Percentiles rank a stretch among this genome's conserved stretches.
These are phyloP conservation scores for Drosophila tristis DNA, from an alignment of 1,140 invertebrate genomes.

Conservation along the genomic window DNA sequence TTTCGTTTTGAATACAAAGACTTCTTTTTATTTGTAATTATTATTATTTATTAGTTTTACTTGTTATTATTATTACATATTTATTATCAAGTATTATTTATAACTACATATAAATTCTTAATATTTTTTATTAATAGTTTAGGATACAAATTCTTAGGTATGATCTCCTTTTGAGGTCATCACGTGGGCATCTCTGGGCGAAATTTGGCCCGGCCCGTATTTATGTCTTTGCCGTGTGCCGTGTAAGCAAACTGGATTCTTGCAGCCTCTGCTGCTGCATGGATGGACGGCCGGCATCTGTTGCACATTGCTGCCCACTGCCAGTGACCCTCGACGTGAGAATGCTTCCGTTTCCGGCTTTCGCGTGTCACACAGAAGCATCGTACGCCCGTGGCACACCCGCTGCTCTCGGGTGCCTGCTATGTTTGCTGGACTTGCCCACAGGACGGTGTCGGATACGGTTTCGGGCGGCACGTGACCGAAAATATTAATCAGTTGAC, in stretches of 20 bases:
- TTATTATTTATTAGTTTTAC: too few relatives aligned
- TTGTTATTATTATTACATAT: too few relatives aligned
- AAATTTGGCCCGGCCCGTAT: slow-evolving; percentile 13
- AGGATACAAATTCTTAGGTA: not conserved
- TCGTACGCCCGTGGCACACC: slow-evolving; percentile 31
- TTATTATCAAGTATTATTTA: too few relatives aligned
- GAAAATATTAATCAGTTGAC: slow-evolving; percentile 82
- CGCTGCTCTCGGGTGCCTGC: slow-evolving; percentile 39
- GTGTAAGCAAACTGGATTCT: slow-evolving; percentile 40
- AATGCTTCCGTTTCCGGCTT: slow-evolving; percentile 25
- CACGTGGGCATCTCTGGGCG: slow-evolving; percentile 7
- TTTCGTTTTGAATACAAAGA: too few relatives aligned
- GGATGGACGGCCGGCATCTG: slow-evolving; percentile 60
- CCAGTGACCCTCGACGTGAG: slow-evolving; percentile 53
- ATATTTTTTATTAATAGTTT: too few relatives aligned
- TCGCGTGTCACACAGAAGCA: slow-evolving; percentile 49
- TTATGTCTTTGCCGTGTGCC: slow-evolving; percentile 58
- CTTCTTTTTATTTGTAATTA: too few relatives aligned
- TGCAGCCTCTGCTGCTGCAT: slow-evolving; percentile 34
- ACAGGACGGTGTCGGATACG: slow-evolving; percentile 36
- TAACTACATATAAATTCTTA: too few relatives aligned
- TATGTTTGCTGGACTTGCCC: slow-evolving; percentile 9
- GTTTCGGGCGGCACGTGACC: slow-evolving; percentile 74
- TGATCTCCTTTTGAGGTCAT: not conserved
- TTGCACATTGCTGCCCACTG: slow-evolving; percentile 46